These are phyloP conservation scores for Entelurus aequoreus DNA, from an alignment of 2,113 vertebrate genomes.

Conservation along the genomic window DNA sequence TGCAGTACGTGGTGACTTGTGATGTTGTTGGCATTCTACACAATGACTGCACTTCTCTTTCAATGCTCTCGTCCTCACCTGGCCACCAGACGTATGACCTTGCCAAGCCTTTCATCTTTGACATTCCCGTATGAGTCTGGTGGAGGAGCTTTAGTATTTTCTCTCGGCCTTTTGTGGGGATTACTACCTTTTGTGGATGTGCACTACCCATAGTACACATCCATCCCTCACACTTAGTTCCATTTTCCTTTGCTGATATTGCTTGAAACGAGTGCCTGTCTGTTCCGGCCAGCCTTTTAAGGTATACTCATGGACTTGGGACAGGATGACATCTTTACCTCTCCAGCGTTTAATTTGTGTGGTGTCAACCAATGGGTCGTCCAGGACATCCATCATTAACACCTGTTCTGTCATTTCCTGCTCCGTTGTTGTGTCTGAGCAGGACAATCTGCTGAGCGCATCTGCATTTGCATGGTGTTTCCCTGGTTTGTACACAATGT, in stretches of 20 bases:
- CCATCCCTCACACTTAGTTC: background rate
- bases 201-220: slow-evolving; percentile 1
- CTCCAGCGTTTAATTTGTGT: background rate
- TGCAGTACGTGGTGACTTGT: too few relatives aligned
- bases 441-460: background rate
- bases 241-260: background rate
- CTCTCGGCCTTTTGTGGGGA: background rate
- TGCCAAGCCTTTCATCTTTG: slow-evolving; percentile 1
- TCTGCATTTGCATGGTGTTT: slow-evolving; percentile 3
- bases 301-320: background rate
- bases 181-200: background rate
- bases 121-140: background rate
- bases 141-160: background rate
- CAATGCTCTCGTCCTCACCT: background rate
- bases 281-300: background rate
- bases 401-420: background rate
- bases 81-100: slow-evolving; percentile 1
- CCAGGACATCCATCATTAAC: background rate
- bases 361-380: background rate
- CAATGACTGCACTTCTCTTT: background rate
- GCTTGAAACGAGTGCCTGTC: background rate
- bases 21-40: background rate
- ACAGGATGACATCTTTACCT: background rate
- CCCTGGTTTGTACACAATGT: slow-evolving; percentile 5
- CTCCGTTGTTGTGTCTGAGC: background rate